Base-by-base conservation (phyloP, 2,888 invertebrate genomes). In the Tipula lateralis region DNA sequence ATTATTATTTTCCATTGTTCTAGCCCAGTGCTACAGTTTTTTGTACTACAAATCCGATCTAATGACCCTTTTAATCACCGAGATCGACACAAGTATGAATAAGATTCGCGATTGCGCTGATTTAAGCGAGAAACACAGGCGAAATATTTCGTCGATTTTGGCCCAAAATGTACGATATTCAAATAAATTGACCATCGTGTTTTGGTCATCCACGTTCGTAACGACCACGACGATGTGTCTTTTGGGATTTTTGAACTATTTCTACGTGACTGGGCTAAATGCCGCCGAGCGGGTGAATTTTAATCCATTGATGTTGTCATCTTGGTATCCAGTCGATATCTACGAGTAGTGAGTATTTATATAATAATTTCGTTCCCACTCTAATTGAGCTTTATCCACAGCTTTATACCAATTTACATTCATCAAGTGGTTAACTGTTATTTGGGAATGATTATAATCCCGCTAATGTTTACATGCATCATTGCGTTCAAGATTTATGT, bases 401-500 rank as follows among this genome's bases (percentile, higher is more conserved):
- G 83, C n/a, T 83, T 13, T 13, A 29, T 83, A 24, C 83, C 34
- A 24, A 36, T 83, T 39, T 83, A 44, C n/a, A 36, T 83, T 16
- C 39, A 36, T 29, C 34, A 34, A 36, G n/a, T 39, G 30, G 13
- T 83, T 29, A 83, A 39, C 4, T 39, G 36, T 12, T 83, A 29
- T 36, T 39, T 83, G 6, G 39, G 83, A 5, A 1, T 83, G 4
- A 6, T 9, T 13, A 5, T 83, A 0, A n/a, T 83, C 2, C 83
- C 39, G 0, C 3, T 34, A 3, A 24, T 83, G 1, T n/a, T 13
- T 5, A 83, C 29, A 3, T 13, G 39, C 6, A 39, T 83, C 2
- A 13, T 24, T 24, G 24, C 44, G 9, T 29, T 39, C 1, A 83
- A 39, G 34, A 39, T 83, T 39, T 39, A 83, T 36, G 36, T n/a